Percentiles rank a stretch among this genome's conserved stretches.
phyloP scores from a whole-genome alignment of 2,888 invertebrate species.

The Diaprepes abbreviatus region DNA sequence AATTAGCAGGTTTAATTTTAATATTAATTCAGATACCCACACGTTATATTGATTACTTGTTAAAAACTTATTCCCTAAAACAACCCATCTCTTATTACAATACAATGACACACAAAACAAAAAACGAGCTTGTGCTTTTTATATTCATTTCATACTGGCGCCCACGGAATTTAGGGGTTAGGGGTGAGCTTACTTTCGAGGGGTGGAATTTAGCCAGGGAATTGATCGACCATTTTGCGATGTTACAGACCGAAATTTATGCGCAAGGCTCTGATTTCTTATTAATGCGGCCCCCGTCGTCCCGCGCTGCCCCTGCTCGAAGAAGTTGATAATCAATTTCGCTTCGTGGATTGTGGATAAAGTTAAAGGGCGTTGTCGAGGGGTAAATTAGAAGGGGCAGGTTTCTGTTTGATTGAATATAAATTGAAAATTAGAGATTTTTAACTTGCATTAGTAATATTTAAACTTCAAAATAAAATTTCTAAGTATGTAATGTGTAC shows the following conservation, averaged over 20 bases:
- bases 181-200: background rate
- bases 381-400: slow-evolving; percentile 35
- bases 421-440: slow-evolving; percentile 41
- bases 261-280: slow-evolving; percentile 51
- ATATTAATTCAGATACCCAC: too few relatives aligned
- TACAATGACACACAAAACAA: too few relatives aligned
- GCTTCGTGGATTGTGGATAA: slow-evolving; percentile 44
- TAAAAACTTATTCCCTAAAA: too few relatives aligned
- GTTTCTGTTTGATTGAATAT: slow-evolving; percentile 44
- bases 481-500: too few relatives aligned
- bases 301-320: background rate
- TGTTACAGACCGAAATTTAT: slow-evolving; percentile 47
- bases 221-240: slow-evolving; percentile 50
- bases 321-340: slow-evolving; percentile 46
- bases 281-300: slow-evolving; percentile 43
- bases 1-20: too few relatives aligned
- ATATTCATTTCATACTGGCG: too few relatives aligned
- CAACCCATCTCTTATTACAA: too few relatives aligned
- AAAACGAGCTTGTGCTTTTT: too few relatives aligned
- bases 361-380: slow-evolving; percentile 50
- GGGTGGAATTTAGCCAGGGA: slow-evolving; percentile 32
- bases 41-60: too few relatives aligned
- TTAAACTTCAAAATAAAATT: too few relatives aligned
- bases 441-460: too few relatives aligned
- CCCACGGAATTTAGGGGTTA: background rate